A percentile compares a stretch with the other conserved stretches of the same genome.
Conservation (phyloP, 2,888 invertebrate species). For the Chaetoderma sp. region DNA sequence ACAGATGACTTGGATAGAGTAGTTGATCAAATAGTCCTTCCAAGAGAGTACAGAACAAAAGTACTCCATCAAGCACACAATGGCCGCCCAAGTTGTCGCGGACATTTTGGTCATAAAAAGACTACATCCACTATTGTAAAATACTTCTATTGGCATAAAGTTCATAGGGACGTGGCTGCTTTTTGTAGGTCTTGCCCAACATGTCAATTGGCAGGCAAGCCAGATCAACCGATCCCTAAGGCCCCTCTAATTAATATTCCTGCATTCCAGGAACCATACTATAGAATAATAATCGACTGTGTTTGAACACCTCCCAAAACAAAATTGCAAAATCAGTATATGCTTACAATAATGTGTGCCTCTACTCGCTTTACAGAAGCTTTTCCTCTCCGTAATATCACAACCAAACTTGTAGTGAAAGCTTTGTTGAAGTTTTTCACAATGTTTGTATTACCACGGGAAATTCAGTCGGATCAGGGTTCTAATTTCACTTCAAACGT, state of each 20-base stretch:
- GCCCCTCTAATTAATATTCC: slow-evolving; percentile 15
- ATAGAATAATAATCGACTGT: not conserved
- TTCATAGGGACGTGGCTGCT: slow-evolving; percentile 10
- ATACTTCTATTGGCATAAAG: slow-evolving; percentile 12
- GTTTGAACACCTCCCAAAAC: slow-evolving; percentile 19
- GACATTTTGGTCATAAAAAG: too few relatives aligned
- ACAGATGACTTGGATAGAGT: too few relatives aligned
- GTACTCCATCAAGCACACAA: too few relatives aligned
- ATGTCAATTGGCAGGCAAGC: slow-evolving; percentile 14
- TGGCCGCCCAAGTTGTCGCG: too few relatives aligned
- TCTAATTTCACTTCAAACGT: slow-evolving; percentile 13
- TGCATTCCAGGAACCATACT: slow-evolving; percentile 15
- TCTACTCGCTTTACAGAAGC: slow-evolving; percentile 19
- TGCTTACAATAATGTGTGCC: slow-evolving; percentile 21
- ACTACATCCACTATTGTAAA: too few relatives aligned
- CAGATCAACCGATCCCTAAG: not conserved
- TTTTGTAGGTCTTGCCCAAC: slow-evolving; percentile 15
- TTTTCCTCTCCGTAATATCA: slow-evolving; percentile 16
- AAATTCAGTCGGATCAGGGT: slow-evolving; percentile 20
- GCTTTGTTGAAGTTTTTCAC: slow-evolving; percentile 8
- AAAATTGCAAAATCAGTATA: slow-evolving; percentile 5
- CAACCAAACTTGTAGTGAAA: not conserved
- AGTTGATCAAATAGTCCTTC: too few relatives aligned
- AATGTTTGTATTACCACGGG: slow-evolving; percentile 10
- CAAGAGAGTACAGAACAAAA: too few relatives aligned